phyloP scores from a whole-genome alignment of 2,113 vertebrate genomes.

The Pseudopipra pipra region DNA sequence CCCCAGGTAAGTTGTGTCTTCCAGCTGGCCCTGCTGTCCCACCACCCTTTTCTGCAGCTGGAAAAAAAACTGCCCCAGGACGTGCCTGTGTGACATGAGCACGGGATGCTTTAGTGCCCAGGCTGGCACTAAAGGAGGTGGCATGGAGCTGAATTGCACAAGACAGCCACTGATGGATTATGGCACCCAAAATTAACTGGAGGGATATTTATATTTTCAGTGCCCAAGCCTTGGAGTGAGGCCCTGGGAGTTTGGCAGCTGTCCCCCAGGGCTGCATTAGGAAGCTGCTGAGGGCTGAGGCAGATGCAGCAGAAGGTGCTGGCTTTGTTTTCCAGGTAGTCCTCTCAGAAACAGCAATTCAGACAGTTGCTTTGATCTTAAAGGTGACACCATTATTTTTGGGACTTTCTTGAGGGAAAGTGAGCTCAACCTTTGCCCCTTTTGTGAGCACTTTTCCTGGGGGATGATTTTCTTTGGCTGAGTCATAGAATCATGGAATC shows the following conservation, averaged over 20 bases:
- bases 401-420: background rate
- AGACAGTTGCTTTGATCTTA: background rate
- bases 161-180: slow-evolving; percentile 22
- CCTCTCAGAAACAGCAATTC: background rate
- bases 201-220: slow-evolving; percentile 29
- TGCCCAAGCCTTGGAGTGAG: background rate
- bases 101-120: background rate
- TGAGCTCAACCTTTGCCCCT: background rate
- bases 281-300: background rate
- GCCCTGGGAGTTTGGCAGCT: background rate
- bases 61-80: background rate
- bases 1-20: background rate
- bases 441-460: background rate
- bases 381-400: background rate
- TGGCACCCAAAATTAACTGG: slow-evolving; percentile 27
- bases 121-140: background rate
- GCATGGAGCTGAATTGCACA: background rate
- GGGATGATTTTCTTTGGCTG: background rate
- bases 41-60: background rate
- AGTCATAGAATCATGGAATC: background rate
- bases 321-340: background rate
- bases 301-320: background rate
- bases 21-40: background rate
- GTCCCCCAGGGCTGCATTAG: background rate
- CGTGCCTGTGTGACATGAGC: background rate